phyloP scores from a whole-genome alignment of 2,888 invertebrate genomes.

The Cyaniris semiargus region DNA sequence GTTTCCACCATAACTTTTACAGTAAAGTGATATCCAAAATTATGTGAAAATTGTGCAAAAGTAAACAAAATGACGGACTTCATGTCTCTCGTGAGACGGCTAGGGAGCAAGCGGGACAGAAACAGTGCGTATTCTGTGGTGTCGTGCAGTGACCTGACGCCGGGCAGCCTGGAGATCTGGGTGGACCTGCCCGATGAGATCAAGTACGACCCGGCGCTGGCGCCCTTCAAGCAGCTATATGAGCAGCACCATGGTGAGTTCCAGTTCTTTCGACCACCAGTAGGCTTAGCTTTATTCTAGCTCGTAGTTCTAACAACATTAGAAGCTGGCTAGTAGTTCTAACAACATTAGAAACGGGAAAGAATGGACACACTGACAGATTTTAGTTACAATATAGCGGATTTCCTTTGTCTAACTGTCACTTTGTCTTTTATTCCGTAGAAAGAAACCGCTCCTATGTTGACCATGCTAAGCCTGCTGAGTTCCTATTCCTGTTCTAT shows the following conservation, averaged over 20 bases:
- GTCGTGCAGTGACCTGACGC: constrained; percentile 80
- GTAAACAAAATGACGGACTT: constrained; percentile 52
- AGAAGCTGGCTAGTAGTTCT: no score
- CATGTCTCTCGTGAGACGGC: constrained; percentile 46
- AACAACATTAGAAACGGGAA: no score
- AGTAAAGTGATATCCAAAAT: background rate
- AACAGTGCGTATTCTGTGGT: constrained; percentile 70
- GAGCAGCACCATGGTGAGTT: constrained; percentile 72
- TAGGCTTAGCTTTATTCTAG: background rate
- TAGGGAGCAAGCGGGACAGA: constrained; percentile 44
- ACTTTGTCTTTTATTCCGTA: no score
- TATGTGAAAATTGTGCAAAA: constrained; percentile 11
- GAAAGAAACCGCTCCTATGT: no score
- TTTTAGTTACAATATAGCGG: no score
- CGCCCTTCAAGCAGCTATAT: constrained; percentile 80
- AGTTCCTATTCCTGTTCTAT: no score
- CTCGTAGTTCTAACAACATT: no score
- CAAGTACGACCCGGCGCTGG: constrained; percentile 83
- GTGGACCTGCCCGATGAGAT: constrained; percentile 83
- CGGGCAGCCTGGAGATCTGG: constrained; percentile 83
- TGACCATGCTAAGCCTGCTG: no score
- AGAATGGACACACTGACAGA: no score
- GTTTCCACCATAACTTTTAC: no score
- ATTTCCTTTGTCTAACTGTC: no score
- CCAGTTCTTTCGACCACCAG: background rate